Evolutionary conservation across 1,140 invertebrate species (phyloP), one percentile per base, ranked within the genome.

Genomic region (Ctenoplectra terminalis): DNA sequence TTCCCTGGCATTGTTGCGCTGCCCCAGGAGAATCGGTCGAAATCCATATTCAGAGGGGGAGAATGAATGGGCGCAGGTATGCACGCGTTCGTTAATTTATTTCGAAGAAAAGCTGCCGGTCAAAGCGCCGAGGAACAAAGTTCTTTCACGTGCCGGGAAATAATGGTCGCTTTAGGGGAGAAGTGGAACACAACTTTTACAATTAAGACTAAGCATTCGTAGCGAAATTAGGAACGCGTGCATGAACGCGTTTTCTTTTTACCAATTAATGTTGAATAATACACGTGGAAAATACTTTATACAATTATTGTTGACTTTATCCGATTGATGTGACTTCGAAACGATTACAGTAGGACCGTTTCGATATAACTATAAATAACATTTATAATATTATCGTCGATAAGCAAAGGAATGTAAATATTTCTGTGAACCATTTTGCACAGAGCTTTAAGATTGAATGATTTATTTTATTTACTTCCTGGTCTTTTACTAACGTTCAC

Each of bases 41-140:
- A 66, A 78, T 80, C 20, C 64, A 77, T 77, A 75, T 75, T 58
- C 29, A 81, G 17, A 5, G 52, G 40, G 20, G 17, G 26, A n/a
- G 9, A 31, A 26, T 17, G 48, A 54, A 37, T 56, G 29, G 23
- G n/a, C n/a, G 29, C 43, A 37, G 40, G 50, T 75, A 75, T 56
- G 50, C 79, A 46, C 8, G 63, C 37, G 48, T 26, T 56, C 40
- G 63, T 77, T 77, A 77, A 70, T 77, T 77, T 77, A 77, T 77
- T 70, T 70, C 40, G n/a, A 8, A 34, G 64, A 40, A 70, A 69
- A 60, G 56, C 40, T 29, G 40, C 15, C 56, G 54, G 26, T 34
- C 43, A 34, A 61, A 70, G 40, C 64, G 40, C 1, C 7, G 23
- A 8, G 40, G 40, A 54, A 69, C 13, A 34, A 46, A 40, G 11